Conservation (phyloP, 1,140 invertebrate genomes). For the Chironomus striatipennis region DNA sequence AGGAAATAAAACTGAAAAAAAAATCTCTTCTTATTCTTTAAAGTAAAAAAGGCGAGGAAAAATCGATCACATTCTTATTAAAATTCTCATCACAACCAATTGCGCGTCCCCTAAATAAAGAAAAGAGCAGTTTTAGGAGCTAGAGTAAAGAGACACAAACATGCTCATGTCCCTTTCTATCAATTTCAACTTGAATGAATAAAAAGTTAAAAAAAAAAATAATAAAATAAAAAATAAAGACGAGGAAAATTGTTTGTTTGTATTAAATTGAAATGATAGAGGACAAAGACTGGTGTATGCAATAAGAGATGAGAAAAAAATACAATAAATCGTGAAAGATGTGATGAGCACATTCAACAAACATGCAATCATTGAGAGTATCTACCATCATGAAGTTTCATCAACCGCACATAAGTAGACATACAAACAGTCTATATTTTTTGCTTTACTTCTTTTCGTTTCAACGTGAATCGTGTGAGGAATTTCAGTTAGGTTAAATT, state of each 20-base stretch:
- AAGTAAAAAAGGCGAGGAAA: neutral
- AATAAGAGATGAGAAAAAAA: neutral
- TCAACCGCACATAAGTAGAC: neutral
- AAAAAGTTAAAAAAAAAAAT: neutral
- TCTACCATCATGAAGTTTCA: constrained; percentile 15
- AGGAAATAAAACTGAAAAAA: too few relatives aligned
- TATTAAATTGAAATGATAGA: neutral
- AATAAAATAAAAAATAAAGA: too few relatives aligned
- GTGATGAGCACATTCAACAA: constrained; percentile 1
- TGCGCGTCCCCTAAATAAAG: neutral
- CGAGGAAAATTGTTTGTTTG: constrained; percentile 14
- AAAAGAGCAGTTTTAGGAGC: neutral
- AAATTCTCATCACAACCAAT: neutral
- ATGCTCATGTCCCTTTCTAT: neutral
- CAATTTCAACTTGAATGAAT: constrained; percentile 1
- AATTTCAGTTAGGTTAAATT: neutral
- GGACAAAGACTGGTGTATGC: neutral
- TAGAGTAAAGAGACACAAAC: neutral
- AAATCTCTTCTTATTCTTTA: neutral
- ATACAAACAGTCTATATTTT: neutral
- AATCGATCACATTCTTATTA: constrained; percentile 14
- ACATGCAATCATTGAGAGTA: constrained; percentile 14
- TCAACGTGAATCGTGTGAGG: neutral
- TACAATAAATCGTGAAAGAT: neutral
- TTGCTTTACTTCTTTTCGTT: too few relatives aligned